phyloP scores from a whole-genome alignment of 1,140 invertebrate genomes.

The Lutraria rhynchaena region DNA sequence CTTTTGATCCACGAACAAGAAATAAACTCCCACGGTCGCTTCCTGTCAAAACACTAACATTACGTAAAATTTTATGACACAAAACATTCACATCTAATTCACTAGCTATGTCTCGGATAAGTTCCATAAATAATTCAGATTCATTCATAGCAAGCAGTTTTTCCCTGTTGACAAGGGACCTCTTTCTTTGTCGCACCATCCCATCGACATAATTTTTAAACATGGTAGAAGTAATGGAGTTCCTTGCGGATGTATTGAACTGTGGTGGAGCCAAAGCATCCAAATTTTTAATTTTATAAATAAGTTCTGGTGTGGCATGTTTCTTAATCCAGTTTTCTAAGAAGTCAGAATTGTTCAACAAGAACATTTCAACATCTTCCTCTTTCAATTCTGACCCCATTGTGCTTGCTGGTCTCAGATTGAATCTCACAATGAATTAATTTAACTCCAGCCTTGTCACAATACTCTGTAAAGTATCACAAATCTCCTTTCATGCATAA shows the following conservation, averaged over 20 bases:
- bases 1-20: constrained; percentile 88
- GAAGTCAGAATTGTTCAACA: constrained; percentile 69
- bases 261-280: constrained; percentile 18
- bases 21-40: constrained; percentile 97
- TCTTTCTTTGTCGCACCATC: constrained; percentile 64
- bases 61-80: constrained; percentile 98
- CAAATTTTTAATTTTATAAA: constrained; percentile 60
- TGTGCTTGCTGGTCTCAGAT: too few species aligned
- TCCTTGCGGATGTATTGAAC: constrained; percentile 61
- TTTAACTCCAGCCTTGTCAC: too few species aligned
- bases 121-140: constrained; percentile 96
- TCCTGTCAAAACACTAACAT: constrained; percentile 94
- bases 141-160: constrained; percentile 89
- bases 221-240: constrained; percentile 76
- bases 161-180: constrained; percentile 65
- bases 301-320: constrained; percentile 66
- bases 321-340: constrained; percentile 69
- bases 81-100: constrained; percentile 95
- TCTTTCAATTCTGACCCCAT: constrained; percentile 46
- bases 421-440: too few species aligned
- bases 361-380: constrained; percentile 63
- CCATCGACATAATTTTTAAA: constrained; percentile 79
- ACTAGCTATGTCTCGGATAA: constrained; percentile 98
- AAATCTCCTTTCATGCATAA: too few species aligned
- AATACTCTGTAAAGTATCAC: too few species aligned